A percentile compares a stretch with the other conserved stretches of the same genome.
Conservation (phyloP, 2,113 vertebrate species). For the Planiliza haematocheilus region DNA sequence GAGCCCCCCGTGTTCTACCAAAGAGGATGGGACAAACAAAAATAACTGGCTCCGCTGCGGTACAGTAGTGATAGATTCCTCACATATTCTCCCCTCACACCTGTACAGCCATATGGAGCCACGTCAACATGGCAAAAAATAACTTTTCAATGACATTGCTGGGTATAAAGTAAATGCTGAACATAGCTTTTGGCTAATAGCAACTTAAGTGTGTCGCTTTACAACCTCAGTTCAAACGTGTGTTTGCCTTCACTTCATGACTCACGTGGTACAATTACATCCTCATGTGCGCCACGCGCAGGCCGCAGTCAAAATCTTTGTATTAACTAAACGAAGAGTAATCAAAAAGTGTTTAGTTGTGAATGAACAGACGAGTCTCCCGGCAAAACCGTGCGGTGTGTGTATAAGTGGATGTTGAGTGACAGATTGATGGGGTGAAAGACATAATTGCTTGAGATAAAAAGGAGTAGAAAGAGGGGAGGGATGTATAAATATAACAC, state of each 20-base stretch:
- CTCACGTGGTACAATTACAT: neutral
- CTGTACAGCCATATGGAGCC: slow-evolving; percentile 75
- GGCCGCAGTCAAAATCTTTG: neutral
- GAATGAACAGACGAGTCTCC: slow-evolving; percentile 45
- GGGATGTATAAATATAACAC: slow-evolving; percentile 67
- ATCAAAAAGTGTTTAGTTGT: slow-evolving; percentile 54
- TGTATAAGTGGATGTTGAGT: slow-evolving; percentile 62
- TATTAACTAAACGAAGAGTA: slow-evolving; percentile 40
- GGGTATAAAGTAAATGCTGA: slow-evolving; percentile 29
- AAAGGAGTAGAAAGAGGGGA: slow-evolving; percentile 50
- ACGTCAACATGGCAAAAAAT: slow-evolving; percentile 63
- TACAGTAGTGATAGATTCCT: slow-evolving; percentile 65
- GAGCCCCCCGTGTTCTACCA: slow-evolving; percentile 51
- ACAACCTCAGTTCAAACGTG: neutral
- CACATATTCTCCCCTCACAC: slow-evolving; percentile 69
- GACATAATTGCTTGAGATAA: slow-evolving; percentile 71
- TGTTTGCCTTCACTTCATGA: neutral
- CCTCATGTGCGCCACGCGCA: neutral
- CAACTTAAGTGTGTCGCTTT: neutral
- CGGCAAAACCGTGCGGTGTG: slow-evolving; percentile 24
- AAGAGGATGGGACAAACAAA: slow-evolving; percentile 69
- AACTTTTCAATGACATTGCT: slow-evolving; percentile 55
- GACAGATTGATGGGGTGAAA: slow-evolving; percentile 73
- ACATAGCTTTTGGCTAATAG: slow-evolving; percentile 25
- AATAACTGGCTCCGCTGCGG: slow-evolving; percentile 54